Evolutionary conservation across 2,888 invertebrate genomes (phyloP), one percentile per base, ranked within the genome.

Genomic region (Acanthosepion lycidas): DNA sequence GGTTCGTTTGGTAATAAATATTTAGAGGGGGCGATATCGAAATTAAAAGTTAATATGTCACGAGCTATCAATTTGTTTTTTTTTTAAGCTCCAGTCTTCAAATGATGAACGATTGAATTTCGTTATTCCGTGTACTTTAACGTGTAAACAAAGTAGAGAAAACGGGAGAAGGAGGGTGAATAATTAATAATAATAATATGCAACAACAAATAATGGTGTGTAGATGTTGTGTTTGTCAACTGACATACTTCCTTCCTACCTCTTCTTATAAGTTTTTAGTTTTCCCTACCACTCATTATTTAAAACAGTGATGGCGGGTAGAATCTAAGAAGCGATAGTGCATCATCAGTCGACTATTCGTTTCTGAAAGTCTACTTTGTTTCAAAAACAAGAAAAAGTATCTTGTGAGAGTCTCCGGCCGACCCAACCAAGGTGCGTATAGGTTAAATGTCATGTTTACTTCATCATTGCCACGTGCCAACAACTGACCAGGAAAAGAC

Each of bases 401-500:
- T n/a, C n/a, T 33, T n/a, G n/a, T 15, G 78, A n/a, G 78, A 78
- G n/a, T 78, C 78, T n/a, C n/a, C 78, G 18, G 78, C 12, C 78
- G 78, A 33, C 78, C n/a, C 78, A 78, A n/a, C n/a, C 78, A 78
- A 78, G 59, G 59, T 23, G 59, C 23, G 23, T 59, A 59, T 59
- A 78, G 78, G 78, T 78, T 78, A 78, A 78, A 78, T 78, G 78
- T 33, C 78, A 78, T 78, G 78, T 78, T 78, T 78, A 78, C 78
- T n/a, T 15, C 78, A 78, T 78, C 78, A 33, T 15, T 15, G n/a
- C 78, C 78, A 78, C 78, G 78, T 78, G 78, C 78, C 78, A n/a
- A 55, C 12, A 78, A 78, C n/a, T 78, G 78, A 78, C 78, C 78
- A 78, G 78, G 78, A 78, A 78, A n/a, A 78, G n/a, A n/a, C n/a